Evolutionary conservation across 2,888 invertebrate genomes (phyloP).

Genomic region (Himalopsyche kuldschensis): DNA sequence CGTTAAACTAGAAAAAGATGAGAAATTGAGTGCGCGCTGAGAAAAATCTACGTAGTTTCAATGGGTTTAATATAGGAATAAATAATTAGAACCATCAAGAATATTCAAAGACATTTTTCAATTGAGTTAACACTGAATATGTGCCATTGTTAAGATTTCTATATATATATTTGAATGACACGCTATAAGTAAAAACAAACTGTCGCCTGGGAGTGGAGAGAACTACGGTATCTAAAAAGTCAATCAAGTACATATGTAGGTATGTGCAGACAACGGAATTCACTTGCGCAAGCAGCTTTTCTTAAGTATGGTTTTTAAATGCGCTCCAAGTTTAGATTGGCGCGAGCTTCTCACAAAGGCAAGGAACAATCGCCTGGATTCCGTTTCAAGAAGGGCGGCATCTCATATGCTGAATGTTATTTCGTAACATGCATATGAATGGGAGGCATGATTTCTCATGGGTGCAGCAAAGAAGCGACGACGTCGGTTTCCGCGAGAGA

Average conservation of each 20-base stretch:
- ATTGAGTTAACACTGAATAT: no score
- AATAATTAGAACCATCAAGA: no score
- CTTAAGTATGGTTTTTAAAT: conserved; percentile 31
- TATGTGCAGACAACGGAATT: not conserved
- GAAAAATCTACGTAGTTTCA: no score
- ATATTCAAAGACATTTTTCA: no score
- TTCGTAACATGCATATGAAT: conserved; percentile 40
- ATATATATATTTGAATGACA: not conserved
- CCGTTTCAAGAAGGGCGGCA: conserved; percentile 23
- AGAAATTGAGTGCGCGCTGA: no score
- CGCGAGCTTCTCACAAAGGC: conserved; percentile 7
- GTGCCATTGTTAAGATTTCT: not conserved
- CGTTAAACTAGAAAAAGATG: no score
- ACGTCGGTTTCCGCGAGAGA: conserved; percentile 7
- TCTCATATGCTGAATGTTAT: conserved; percentile 39
- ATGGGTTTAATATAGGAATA: no score
- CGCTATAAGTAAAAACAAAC: not conserved
- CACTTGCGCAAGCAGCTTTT: conserved; percentile 6
- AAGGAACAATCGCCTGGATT: conserved; percentile 13
- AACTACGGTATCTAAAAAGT: conserved; percentile 17
- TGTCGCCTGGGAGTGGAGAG: not conserved
- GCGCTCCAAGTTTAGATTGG: conserved; percentile 33
- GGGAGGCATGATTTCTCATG: conserved; percentile 40
- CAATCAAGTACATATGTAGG: conserved; percentile 20
- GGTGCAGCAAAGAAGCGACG: conserved; percentile 39